Conservation (phyloP, 1,140 invertebrate genomes). For the Apis cerana region DNA sequence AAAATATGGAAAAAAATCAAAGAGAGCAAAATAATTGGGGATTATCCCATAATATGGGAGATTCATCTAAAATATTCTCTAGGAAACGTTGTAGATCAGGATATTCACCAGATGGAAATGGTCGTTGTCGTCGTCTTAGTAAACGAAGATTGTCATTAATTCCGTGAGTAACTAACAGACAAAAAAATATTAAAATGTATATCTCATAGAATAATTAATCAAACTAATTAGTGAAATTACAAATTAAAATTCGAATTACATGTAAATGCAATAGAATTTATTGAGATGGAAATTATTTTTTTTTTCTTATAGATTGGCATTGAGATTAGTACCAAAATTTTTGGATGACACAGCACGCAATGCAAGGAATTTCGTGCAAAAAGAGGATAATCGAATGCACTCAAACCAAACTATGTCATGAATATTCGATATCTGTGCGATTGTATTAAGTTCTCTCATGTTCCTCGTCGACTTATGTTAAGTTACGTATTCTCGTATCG, state of each 20-base stretch:
- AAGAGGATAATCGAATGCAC: not conserved
- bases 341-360: not conserved
- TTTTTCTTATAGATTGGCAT: constrained; percentile 46
- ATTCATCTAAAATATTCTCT: not conserved
- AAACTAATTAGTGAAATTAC: not conserved
- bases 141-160: constrained; percentile 60
- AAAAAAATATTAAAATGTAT: not conserved
- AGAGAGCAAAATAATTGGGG: fast-evolving
- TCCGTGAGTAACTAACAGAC: constrained; percentile 56
- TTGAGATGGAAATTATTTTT: not conserved
- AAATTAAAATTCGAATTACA: not conserved
- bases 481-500: not conserved
- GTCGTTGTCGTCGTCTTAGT: constrained; percentile 57
- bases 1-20: not conserved
- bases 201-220: not conserved
- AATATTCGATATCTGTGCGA: constrained; percentile 10
- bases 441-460: not conserved
- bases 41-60: not conserved
- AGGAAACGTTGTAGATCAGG: constrained; percentile 43
- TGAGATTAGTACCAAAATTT: constrained; percentile 55
- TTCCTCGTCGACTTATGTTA: constrained; percentile 1
- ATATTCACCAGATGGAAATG: constrained; percentile 36
- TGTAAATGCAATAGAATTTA: not conserved
- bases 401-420: not conserved
- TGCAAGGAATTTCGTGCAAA: not conserved